Evolutionary conservation across 2,888 invertebrate genomes (phyloP).

Genomic region (Lasioglossum figueresi): DNA sequence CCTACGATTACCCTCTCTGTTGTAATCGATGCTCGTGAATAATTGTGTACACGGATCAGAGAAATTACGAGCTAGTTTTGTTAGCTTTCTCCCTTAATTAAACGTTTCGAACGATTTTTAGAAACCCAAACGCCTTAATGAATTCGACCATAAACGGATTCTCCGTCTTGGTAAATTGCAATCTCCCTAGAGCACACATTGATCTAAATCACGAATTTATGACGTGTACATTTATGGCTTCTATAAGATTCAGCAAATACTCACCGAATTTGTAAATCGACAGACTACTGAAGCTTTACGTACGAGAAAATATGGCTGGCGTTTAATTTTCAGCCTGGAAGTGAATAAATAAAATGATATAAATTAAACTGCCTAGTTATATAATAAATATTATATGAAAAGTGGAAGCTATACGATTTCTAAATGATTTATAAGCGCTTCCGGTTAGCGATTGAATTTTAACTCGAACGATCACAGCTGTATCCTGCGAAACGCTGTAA

Average conservation of each 20-base stretch:
- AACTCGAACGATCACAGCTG: neutral
- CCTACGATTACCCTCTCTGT: neutral
- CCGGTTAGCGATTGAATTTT: neutral
- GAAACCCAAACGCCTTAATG: neutral
- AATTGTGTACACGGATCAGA: neutral
- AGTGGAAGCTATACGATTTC: neutral
- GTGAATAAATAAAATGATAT: neutral
- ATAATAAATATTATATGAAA: neutral
- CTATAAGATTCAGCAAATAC: neutral
- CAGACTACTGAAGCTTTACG: neutral
- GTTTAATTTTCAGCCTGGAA: neutral
- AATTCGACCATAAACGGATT: neutral
- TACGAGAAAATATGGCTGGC: neutral
- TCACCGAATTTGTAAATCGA: neutral
- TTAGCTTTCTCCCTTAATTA: neutral
- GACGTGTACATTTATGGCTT: neutral
- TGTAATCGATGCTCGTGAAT: neutral
- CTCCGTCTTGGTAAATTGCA: neutral
- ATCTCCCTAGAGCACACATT: neutral
- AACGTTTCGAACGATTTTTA: neutral
- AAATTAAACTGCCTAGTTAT: neutral
- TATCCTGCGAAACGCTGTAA: neutral
- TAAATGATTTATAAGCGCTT: neutral
- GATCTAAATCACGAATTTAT: neutral
- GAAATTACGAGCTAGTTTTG: neutral